A percentile compares a stretch with the other conserved stretches of the same genome.
These are phyloP conservation scores for Mobula birostris DNA, from an alignment of 2,113 vertebrate species.

Conservation along the genomic window DNA sequence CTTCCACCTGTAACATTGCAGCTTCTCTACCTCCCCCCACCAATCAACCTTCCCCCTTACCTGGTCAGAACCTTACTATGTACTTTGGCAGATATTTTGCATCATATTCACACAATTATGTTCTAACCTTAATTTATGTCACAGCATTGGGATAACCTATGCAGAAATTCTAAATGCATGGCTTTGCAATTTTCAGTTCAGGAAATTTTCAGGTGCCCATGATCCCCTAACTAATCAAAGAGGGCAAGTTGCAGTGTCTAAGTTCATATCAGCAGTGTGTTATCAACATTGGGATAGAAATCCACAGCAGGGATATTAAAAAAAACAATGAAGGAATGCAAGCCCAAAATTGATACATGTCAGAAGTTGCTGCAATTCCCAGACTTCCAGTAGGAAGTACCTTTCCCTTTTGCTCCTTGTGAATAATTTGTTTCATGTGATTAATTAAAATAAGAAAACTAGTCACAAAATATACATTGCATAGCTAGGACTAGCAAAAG, in stretches of 20 bases:
- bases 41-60: too few relatives aligned
- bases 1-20: too few relatives aligned
- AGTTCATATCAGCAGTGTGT: background rate
- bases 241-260: background rate
- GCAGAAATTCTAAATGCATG: background rate
- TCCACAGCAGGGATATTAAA: background rate
- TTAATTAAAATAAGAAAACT: background rate
- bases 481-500: background rate
- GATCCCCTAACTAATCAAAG: background rate
- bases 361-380: background rate
- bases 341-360: background rate
- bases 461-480: background rate
- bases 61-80: too few relatives aligned
- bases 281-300: background rate
- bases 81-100: too few relatives aligned
- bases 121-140: background rate
- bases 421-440: background rate
- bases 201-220: background rate
- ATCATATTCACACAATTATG: too few relatives aligned
- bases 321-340: background rate
- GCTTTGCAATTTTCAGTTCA: background rate
- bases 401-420: too few relatives aligned
- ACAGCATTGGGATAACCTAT: background rate
- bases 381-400: background rate
- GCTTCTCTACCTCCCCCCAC: too few relatives aligned